Base-by-base conservation (phyloP, 2,113 vertebrate genomes). In the Muntiacus reevesi region DNA sequence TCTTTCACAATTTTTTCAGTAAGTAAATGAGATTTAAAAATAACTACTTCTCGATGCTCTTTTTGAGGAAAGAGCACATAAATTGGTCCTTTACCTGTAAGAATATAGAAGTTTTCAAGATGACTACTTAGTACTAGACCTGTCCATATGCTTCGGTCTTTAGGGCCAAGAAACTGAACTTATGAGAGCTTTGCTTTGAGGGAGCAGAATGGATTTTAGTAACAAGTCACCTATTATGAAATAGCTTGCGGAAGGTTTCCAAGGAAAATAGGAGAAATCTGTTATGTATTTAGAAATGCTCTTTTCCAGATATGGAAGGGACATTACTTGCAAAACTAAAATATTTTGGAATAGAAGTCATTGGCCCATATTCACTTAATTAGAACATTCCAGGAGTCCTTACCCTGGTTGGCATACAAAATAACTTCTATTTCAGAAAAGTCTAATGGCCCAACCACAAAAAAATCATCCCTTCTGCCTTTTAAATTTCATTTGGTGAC, bases 11-110 rank as follows among this genome's bases (percentile, higher is more conserved):
- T 54, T 97, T 95, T 93, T 92, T 89, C 2, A 4, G 96, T 12
- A 3, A 57, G 7, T 28, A 88, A 98, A 93, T 86, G n/a, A 87
- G n/a, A 60, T 76, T 74, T 13, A 62, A 43, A 97, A 67, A 84
- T 78, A 91, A 71, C 47, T 76, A 78, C 78, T 89, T 95, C 88
- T 97, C 40, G 83, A 98, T 98, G 89, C 62, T 79, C 88, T 59
- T 97, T 97, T 96, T 97, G 92, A 97, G 95, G 86, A 79, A 90
- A 96, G 62, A 98, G 82, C 81, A 91, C 36, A 30, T 62, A 81
- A 95, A 91, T 92, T 82, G 97, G 91, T 83, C 96, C 97, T 94
- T 98, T 97, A 94, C 96, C 89, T 96, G 81, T 94, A 92, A 52
- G 90, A 94, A 97, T 83, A 81, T 85, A 54, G 89, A 92, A 0